Evolutionary conservation across 2,113 vertebrate species (phyloP).

Genomic region (Aleadryas rufinucha): DNA sequence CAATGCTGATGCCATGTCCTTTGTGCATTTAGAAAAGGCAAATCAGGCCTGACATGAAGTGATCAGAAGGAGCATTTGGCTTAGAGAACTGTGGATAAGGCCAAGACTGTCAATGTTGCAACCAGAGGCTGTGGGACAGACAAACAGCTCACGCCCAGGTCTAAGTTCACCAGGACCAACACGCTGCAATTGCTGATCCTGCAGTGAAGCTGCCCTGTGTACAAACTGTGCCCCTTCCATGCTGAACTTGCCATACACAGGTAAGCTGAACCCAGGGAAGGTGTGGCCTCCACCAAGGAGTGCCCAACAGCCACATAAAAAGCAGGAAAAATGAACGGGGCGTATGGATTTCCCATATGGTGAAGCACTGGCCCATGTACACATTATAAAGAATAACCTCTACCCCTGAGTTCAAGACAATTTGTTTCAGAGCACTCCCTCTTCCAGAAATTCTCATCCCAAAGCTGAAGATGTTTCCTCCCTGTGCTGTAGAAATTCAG

Average conservation of each 20-base stretch:
- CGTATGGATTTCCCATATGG: not conserved
- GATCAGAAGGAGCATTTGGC: not conserved
- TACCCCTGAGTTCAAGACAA: not conserved
- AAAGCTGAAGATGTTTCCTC: not conserved
- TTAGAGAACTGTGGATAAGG: not conserved
- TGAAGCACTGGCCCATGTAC: not conserved
- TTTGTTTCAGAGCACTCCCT: not conserved
- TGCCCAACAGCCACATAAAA: not conserved
- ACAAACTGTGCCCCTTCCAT: not conserved
- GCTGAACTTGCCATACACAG: not conserved
- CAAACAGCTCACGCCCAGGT: not conserved
- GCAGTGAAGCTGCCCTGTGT: not conserved
- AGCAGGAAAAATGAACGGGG: not conserved
- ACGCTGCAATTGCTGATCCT: not conserved
- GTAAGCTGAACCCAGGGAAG: not conserved
- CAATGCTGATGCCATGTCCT: not conserved
- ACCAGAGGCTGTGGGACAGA: not conserved
- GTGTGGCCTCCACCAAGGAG: not conserved
- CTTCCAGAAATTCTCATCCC: not conserved
- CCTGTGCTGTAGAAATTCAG: accelerated
- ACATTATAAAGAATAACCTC: not conserved
- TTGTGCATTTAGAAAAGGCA: not conserved
- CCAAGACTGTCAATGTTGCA: not conserved
- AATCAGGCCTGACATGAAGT: not conserved
- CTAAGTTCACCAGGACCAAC: not conserved